A percentile compares a stretch with the other conserved stretches of the same genome.
Conservation (phyloP, 30 jellyfish, hydroid and myxozoan species). For the Chironex yamaguchii region DNA sequence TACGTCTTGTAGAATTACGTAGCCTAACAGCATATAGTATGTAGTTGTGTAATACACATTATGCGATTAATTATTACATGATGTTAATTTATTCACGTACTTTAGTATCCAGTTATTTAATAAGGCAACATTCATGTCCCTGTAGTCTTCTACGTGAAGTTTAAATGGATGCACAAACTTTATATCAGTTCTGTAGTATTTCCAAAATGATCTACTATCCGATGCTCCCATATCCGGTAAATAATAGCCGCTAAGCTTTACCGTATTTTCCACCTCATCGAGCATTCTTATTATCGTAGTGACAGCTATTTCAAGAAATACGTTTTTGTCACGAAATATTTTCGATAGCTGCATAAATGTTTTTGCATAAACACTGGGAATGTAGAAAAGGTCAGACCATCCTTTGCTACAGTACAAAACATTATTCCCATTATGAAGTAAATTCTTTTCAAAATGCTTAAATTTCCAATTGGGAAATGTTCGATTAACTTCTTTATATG, state of each 20-base stretch:
- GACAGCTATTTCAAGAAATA: conserved; percentile 88
- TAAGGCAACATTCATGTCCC: conserved; percentile 71
- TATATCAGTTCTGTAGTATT: conserved; percentile 67
- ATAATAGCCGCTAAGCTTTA: conserved; percentile 73
- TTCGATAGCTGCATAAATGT: conserved; percentile 70
- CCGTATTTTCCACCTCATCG: conserved; percentile 63
- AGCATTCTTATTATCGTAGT: conserved; percentile 78
- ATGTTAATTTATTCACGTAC: conserved; percentile 5
- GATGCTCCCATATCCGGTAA: conserved; percentile 81
- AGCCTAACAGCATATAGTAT: too few relatives aligned
- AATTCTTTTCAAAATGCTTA: conserved; percentile 3
- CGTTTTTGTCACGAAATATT: conserved; percentile 60
- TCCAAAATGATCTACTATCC: conserved; percentile 79
- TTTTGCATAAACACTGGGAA: conserved; percentile 77
- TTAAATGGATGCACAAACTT: conserved; percentile 88
- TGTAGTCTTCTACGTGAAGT: conserved; percentile 58
- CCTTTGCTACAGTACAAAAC: conserved; percentile 80
- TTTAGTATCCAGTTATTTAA: conserved; percentile 69
- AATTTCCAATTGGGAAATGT: conserved; percentile 39
- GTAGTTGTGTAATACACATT: too few relatives aligned
- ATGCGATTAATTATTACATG: too few relatives aligned
- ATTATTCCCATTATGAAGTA: conserved; percentile 70
- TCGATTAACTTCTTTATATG: conserved; percentile 20
- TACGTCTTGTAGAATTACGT: too few relatives aligned
- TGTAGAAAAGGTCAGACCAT: conserved; percentile 88